These are phyloP conservation scores for Excalfactoria chinensis DNA, from an alignment of 2,113 vertebrate genomes.

Conservation along the genomic window DNA sequence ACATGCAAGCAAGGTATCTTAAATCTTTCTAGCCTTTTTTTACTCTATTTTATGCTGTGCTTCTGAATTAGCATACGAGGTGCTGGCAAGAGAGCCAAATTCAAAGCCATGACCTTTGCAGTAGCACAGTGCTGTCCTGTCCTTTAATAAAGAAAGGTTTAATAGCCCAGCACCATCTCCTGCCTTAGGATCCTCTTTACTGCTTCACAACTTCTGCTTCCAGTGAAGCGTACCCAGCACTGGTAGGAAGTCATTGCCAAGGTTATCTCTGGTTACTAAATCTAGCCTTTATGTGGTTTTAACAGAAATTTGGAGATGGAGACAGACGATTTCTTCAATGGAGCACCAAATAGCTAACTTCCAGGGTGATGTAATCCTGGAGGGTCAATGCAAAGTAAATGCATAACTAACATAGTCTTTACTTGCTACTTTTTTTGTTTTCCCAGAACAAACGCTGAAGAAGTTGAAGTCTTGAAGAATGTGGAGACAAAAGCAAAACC, in stretches of 20 bases:
- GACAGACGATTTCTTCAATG: neutral
- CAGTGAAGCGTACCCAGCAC: neutral
- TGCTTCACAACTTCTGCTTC: neutral
- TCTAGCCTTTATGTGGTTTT: conserved; percentile 31
- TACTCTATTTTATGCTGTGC: neutral
- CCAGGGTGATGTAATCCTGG: neutral
- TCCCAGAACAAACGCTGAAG: neutral
- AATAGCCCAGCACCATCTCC: neutral
- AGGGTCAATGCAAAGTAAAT: neutral
- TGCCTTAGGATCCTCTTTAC: rapidly evolving
- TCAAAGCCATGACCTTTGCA: neutral
- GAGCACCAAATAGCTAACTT: neutral
- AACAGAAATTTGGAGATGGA: conserved; percentile 44
- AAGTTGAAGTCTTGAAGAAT: neutral
- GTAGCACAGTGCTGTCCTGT: neutral
- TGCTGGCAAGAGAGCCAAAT: neutral
- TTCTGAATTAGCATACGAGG: rapidly evolving
- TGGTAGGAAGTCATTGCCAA: neutral
- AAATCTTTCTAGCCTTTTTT: neutral
- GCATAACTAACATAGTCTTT: rapidly evolving
- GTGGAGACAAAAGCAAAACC: neutral
- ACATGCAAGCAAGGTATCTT: neutral
- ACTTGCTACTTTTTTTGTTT: too few species aligned
- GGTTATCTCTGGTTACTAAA: conserved; percentile 29
- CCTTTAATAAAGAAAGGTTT: neutral